Evolutionary conservation across 2,113 vertebrate species (phyloP).

Genomic region (Larimichthys crocea): DNA sequence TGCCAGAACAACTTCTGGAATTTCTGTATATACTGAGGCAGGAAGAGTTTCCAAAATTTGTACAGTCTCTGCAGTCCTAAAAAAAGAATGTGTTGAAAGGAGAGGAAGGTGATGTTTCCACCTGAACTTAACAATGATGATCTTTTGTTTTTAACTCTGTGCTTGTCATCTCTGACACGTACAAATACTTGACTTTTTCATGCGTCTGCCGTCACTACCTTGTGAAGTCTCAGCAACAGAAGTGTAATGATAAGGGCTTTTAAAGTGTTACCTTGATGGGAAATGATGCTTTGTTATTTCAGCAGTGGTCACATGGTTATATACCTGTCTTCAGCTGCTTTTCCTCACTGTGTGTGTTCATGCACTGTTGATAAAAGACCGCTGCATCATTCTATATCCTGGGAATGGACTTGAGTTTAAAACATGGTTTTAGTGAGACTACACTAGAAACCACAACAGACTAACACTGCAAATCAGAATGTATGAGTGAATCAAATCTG

Average conservation of each 20-base stretch:
- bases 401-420: slow-evolving; percentile 2
- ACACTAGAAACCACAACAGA: not conserved
- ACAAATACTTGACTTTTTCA: slow-evolving; percentile 49
- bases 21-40: slow-evolving; percentile 20
- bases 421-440: not conserved
- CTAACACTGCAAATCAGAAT: not conserved
- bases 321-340: slow-evolving; percentile 57
- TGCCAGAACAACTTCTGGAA: slow-evolving; percentile 30
- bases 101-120: slow-evolving; percentile 56
- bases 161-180: slow-evolving; percentile 37
- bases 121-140: slow-evolving; percentile 29
- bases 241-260: slow-evolving; percentile 57
- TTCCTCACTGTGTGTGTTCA: slow-evolving; percentile 46
- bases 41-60: slow-evolving; percentile 66
- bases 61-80: slow-evolving; percentile 31
- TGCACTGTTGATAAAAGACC: slow-evolving; percentile 23
- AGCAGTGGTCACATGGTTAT: slow-evolving; percentile 37
- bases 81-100: slow-evolving; percentile 56
- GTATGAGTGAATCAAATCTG: not conserved
- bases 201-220: slow-evolving; percentile 42
- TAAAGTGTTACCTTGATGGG: slow-evolving; percentile 65
- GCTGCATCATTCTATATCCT: not conserved
- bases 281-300: slow-evolving; percentile 62
- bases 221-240: slow-evolving; percentile 54
- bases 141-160: slow-evolving; percentile 34